Conservation (phyloP, 2,797 vertebrate species). For the Megalops cyprinoides region DNA sequence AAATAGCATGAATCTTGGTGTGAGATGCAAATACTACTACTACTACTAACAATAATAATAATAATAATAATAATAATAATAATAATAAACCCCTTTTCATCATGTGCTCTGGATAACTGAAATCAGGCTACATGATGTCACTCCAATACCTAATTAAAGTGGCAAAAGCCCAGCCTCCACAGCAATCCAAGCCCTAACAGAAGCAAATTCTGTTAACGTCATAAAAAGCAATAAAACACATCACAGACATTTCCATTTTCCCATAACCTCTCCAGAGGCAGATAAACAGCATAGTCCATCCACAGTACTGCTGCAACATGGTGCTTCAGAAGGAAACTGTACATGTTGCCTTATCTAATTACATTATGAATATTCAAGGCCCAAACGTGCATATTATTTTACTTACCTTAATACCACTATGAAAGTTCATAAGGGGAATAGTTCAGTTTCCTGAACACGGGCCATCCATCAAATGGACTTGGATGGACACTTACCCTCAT, state of each 20-base stretch:
- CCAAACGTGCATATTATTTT: neutral
- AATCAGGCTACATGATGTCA: slow-evolving; percentile 28
- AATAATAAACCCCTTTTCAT: neutral
- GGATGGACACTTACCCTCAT: neutral
- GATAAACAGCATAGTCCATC: neutral
- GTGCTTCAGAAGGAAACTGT: neutral
- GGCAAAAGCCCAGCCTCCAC: slow-evolving; percentile 31
- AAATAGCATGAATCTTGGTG: neutral
- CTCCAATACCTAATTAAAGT: slow-evolving; percentile 32
- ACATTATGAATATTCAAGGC: neutral
- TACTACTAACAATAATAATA: too few species aligned
- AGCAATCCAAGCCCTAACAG: slow-evolving; percentile 31
- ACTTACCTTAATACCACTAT: neutral
- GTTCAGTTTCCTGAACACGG: neutral
- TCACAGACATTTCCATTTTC: slow-evolving; percentile 39
- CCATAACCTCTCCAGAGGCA: slow-evolving; percentile 37
- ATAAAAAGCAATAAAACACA: slow-evolving; percentile 44
- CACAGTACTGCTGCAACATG: neutral
- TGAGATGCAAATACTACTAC: neutral
- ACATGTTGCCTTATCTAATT: neutral
- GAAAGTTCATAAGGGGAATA: neutral
- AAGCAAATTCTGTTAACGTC: slow-evolving; percentile 39
- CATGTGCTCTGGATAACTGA: neutral
- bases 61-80: neutral
- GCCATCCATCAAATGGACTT: neutral